phyloP scores from a whole-genome alignment of 2,888 invertebrate species.

The Folsomia candida region DNA sequence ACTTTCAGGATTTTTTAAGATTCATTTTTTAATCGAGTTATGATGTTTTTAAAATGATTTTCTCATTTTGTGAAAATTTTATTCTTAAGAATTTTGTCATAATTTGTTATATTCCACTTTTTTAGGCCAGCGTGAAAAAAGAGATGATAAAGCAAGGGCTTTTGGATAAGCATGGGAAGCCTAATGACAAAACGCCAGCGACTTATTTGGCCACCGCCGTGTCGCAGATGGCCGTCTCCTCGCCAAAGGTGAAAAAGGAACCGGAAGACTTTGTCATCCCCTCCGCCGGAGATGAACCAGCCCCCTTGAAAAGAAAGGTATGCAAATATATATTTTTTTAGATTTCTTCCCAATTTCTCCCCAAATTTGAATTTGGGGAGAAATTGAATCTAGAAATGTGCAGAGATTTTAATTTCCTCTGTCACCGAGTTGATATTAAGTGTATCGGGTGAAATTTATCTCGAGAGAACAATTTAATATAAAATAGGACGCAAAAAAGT shows the following conservation, averaged over 20 bases:
- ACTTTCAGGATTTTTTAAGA: no score
- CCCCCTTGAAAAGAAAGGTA: conserved; percentile 44
- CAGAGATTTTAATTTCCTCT: no score
- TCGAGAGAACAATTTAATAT: not conserved
- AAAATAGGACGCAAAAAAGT: not conserved
- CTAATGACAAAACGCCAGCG: conserved; percentile 91
- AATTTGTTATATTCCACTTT: not conserved
- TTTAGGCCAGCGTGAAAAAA: conserved; percentile 79
- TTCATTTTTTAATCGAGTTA: no score
- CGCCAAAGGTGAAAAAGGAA: conserved; percentile 24
- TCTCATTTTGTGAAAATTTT: no score
- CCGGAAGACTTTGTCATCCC: conserved; percentile 41
- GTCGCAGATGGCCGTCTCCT: conserved; percentile 53
- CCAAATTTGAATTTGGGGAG: no score
- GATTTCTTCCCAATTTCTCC: not conserved
- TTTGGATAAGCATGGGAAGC: conserved; percentile 91
- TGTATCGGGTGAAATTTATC: not conserved
- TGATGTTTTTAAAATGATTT: no score
- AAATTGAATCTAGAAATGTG: no score
- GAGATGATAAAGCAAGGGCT: conserved; percentile 83
- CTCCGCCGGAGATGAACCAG: conserved; percentile 39
- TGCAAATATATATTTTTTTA: not conserved
- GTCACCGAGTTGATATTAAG: no score
- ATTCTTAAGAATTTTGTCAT: no score
- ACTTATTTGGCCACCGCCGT: conserved; percentile 77